These are phyloP conservation scores for Papilio glaucus DNA, from an alignment of 1,140 invertebrate species.

Conservation along the genomic window DNA sequence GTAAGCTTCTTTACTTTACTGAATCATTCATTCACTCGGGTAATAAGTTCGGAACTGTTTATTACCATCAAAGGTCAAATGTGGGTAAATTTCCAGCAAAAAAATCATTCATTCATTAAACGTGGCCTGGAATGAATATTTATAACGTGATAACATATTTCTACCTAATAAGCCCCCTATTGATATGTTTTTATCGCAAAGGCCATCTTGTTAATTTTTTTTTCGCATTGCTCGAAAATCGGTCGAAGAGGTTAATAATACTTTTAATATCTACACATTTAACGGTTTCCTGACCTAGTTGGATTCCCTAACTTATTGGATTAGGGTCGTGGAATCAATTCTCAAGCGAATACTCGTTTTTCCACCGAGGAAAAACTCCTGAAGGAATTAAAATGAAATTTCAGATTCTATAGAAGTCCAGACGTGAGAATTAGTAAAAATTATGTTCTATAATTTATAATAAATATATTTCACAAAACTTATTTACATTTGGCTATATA, in stretches of 20 bases:
- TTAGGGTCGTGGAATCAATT: conserved; percentile 14
- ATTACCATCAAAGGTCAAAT: conserved; percentile 17
- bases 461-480: no score
- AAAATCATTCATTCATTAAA: conserved; percentile 35
- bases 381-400: not conserved
- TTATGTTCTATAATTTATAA: no score
- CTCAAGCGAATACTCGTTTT: not conserved
- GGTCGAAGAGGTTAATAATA: not conserved
- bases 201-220: conserved; percentile 12
- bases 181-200: conserved; percentile 31
- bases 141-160: conserved; percentile 32
- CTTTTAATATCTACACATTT: conserved; percentile 8
- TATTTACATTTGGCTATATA: no score
- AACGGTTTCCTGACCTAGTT: not conserved
- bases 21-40: not conserved
- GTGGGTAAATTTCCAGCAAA: not conserved
- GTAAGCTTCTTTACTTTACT: not conserved
- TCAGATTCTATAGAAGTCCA: not conserved
- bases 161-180: conserved; percentile 9
- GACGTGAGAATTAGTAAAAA: no score
- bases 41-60: conserved; percentile 4
- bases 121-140: conserved; percentile 8
- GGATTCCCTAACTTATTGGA: conserved; percentile 12
- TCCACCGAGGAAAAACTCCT: not conserved
- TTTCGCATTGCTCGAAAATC: conserved; percentile 5